Percentiles rank a stretch among this genome's conserved stretches.
Evolutionary conservation across 2,888 invertebrate species (phyloP).

Genomic region (Stenoptilia bipunctidactyla): DNA sequence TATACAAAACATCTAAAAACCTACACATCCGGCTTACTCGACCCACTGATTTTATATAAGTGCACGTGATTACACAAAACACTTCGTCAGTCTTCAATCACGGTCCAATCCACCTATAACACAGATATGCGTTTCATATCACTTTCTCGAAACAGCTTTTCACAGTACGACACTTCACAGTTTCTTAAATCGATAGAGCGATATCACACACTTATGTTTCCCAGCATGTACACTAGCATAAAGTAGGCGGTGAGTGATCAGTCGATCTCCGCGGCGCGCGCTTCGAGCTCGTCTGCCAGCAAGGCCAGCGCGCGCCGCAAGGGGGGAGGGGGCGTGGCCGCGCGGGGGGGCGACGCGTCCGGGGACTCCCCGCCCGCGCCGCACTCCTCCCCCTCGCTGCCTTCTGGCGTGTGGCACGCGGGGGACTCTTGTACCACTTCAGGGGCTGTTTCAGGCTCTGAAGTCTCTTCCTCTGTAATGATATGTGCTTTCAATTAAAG

Average conservation of each 20-base stretch:
- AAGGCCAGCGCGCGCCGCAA: conserved; percentile 6
- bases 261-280: too few species aligned
- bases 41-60: too few species aligned
- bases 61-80: too few species aligned
- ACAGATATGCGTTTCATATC: too few species aligned
- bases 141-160: too few species aligned
- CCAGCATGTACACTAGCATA: neutral
- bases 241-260: too few species aligned
- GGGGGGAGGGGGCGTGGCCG: conserved; percentile 20
- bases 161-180: too few species aligned
- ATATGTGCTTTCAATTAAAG: neutral
- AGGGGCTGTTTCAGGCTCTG: conserved; percentile 28
- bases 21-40: too few species aligned
- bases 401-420: conserved; percentile 32
- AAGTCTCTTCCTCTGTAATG: conserved; percentile 33
- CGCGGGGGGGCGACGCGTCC: conserved; percentile 18
- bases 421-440: conserved; percentile 20
- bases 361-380: conserved; percentile 17
- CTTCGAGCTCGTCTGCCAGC: neutral
- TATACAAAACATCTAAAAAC: too few species aligned
- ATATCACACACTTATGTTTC: neutral
- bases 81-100: too few species aligned
- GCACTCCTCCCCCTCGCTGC: conserved; percentile 34
- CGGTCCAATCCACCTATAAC: too few species aligned
- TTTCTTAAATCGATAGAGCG: too few species aligned